Evolutionary conservation across 2,113 vertebrate genomes (phyloP).

Genomic region (Neopipo cinnamomea): DNA sequence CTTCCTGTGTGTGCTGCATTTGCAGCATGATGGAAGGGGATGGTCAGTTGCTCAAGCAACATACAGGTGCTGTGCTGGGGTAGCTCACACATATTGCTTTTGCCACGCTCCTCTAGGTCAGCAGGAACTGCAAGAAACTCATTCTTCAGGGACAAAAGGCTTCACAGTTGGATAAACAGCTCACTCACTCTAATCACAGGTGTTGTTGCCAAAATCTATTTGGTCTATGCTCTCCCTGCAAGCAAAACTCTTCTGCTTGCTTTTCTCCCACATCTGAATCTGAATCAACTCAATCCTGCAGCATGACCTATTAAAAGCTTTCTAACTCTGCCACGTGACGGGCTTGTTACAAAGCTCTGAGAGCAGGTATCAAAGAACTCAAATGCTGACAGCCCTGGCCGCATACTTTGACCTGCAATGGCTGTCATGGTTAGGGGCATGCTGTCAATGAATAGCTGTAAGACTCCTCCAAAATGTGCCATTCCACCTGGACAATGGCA

Average conservation of each 20-base stretch:
- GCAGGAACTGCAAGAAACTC: neutral
- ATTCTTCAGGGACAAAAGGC: neutral
- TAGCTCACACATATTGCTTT: neutral
- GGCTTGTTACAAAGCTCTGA: neutral
- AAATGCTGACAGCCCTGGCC: neutral
- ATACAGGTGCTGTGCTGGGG: neutral
- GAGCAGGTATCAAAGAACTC: accelerated
- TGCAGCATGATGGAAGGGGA: neutral
- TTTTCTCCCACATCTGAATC: neutral
- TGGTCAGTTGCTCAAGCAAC: neutral
- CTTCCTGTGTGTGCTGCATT: neutral
- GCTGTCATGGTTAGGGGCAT: neutral
- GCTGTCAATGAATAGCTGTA: neutral
- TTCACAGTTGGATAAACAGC: neutral
- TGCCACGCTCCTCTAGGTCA: neutral
- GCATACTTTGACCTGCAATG: neutral
- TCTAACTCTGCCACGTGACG: accelerated
- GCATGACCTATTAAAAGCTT: neutral
- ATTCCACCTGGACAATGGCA: neutral
- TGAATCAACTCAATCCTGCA: neutral
- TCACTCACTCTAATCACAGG: neutral
- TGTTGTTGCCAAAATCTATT: neutral
- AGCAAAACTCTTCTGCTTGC: neutral
- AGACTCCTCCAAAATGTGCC: neutral
- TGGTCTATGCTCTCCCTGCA: neutral